Evolutionary conservation across 2,797 vertebrate species (phyloP).

Genomic region (Bufotes viridis): DNA sequence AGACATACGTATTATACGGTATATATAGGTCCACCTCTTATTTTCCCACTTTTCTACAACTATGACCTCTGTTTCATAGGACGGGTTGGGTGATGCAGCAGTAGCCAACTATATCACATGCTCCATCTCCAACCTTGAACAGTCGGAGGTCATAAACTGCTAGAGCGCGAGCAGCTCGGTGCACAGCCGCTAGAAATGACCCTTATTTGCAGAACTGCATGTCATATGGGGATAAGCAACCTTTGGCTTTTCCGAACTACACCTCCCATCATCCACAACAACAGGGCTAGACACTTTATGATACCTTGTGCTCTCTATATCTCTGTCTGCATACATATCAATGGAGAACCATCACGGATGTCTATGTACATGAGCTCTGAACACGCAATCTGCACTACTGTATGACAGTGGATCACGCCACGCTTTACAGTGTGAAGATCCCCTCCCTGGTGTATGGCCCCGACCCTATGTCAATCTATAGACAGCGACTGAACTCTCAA

Average conservation of each 20-base stretch:
- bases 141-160: not conserved
- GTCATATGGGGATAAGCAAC: constrained; percentile 13
- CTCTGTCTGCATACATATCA: too few species aligned
- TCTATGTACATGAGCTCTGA: too few species aligned
- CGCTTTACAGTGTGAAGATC: not conserved
- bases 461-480: not conserved
- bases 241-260: not conserved
- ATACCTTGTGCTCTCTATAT: too few species aligned
- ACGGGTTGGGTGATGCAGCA: not conserved
- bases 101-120: constrained; percentile 3
- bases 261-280: not conserved
- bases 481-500: too few species aligned
- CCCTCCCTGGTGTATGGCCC: not conserved
- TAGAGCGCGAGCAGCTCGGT: not conserved
- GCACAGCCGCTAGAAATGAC: not conserved
- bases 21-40: too few species aligned
- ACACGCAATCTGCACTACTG: too few species aligned
- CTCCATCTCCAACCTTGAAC: constrained; percentile 28
- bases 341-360: too few species aligned
- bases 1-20: too few species aligned
- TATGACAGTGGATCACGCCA: too few species aligned
- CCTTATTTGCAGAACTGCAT: not conserved
- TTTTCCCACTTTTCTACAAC: not conserved
- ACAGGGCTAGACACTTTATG: not conserved
- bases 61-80: not conserved